These are phyloP conservation scores for Alligator mississippiensis DNA, from an alignment of 2,113 vertebrate genomes.

Conservation along the genomic window DNA sequence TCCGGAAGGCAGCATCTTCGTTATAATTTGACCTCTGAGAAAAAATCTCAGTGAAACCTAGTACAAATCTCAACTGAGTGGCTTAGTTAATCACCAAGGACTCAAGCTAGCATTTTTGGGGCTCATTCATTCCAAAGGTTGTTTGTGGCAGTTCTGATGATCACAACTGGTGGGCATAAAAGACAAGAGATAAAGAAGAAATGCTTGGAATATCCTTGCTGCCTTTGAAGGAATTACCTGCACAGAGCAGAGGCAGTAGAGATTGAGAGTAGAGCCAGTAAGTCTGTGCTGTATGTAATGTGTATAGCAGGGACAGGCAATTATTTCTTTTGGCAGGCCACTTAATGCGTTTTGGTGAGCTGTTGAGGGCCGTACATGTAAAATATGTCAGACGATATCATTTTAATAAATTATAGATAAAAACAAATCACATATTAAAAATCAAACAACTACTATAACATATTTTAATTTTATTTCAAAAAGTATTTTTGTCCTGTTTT, in stretches of 20 bases:
- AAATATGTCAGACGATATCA: too few species aligned
- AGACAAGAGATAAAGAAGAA: not conserved
- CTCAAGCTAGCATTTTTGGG: not conserved
- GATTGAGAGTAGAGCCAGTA: not conserved
- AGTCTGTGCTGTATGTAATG: not conserved
- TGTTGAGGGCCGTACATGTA: too few species aligned
- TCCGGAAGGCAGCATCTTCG: not conserved
- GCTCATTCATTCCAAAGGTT: not conserved
- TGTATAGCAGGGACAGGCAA: too few species aligned
- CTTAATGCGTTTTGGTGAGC: too few species aligned
- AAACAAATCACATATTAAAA: too few species aligned
- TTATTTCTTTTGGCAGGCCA: too few species aligned
- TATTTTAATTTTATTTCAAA: too few species aligned
- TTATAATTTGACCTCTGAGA: not conserved
- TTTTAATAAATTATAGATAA: too few species aligned
- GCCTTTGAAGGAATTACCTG: not conserved
- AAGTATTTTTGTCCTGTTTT: too few species aligned
- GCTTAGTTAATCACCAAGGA: not conserved
- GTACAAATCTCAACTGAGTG: not conserved
- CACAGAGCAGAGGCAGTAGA: not conserved
- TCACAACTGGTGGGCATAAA: rapidly evolving
- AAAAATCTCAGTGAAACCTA: not conserved
- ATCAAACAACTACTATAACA: too few species aligned
- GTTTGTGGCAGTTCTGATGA: not conserved
- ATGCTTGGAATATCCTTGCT: not conserved